phyloP scores from a whole-genome alignment of 2,888 invertebrate species.

The Oasisia sp. region DNA sequence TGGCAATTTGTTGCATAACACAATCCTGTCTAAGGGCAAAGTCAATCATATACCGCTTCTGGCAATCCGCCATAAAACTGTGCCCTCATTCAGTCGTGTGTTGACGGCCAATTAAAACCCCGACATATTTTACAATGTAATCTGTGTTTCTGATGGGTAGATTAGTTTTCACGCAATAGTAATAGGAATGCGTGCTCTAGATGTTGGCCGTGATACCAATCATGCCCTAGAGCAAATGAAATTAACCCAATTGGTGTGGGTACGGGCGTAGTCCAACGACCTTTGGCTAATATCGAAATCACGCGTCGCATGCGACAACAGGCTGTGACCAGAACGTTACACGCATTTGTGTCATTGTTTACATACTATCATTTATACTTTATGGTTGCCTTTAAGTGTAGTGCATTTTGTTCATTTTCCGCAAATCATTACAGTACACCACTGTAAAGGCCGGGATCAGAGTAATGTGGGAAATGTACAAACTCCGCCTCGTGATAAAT shows the following conservation, averaged over 20 bases:
- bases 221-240: not conserved
- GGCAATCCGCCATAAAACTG: not conserved
- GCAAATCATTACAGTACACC: too few relatives aligned
- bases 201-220: not conserved
- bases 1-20: too few relatives aligned
- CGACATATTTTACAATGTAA: not conserved
- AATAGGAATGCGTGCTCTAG: not conserved
- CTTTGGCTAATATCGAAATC: not conserved
- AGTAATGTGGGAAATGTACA: too few relatives aligned
- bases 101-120: not conserved
- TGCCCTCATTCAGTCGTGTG: not conserved
- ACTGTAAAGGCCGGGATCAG: too few relatives aligned
- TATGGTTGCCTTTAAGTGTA: not conserved
- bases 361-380: not conserved
- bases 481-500: too few relatives aligned
- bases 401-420: too few relatives aligned
- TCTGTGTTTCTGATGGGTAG: not conserved
- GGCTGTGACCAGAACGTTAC: not conserved
- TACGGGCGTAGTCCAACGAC: not conserved
- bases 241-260: not conserved
- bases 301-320: not conserved
- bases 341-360: not conserved
- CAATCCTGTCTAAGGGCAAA: not conserved
- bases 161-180: not conserved
- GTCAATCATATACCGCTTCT: not conserved